Conservation (phyloP, 1,140 invertebrate species). For the Aradophagus sp. region DNA sequence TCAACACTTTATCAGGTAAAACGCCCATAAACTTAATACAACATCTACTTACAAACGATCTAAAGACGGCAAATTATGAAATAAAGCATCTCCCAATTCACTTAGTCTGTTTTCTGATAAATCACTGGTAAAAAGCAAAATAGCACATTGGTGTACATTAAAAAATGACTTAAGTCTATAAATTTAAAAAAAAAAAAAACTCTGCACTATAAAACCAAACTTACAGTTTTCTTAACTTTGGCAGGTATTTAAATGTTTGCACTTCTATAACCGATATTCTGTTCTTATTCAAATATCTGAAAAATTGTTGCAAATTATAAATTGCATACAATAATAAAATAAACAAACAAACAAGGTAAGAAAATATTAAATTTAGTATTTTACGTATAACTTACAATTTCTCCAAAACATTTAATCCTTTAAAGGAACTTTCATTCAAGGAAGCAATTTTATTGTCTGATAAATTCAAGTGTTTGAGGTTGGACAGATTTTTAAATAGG, state of each 20-base stretch:
- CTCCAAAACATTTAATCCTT: constrained; percentile 79
- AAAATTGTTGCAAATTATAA: constrained; percentile 12
- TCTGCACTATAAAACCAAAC: too few species aligned
- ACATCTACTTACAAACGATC: constrained; percentile 81
- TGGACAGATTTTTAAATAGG: constrained; percentile 82
- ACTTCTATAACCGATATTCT: constrained; percentile 82
- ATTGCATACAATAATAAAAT: too few species aligned
- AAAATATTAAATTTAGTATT: too few species aligned
- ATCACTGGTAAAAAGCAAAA: constrained; percentile 69
- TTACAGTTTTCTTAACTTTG: constrained; percentile 80
- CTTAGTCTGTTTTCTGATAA: constrained; percentile 82
- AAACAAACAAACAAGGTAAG: too few species aligned
- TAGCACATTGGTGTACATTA: constrained; percentile 48
- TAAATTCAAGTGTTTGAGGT: constrained; percentile 80
- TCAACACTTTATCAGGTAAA: background rate
- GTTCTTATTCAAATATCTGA: constrained; percentile 86
- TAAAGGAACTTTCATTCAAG: constrained; percentile 80
- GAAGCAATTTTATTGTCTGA: constrained; percentile 80
- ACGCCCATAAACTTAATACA: too few species aligned
- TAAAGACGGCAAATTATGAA: constrained; percentile 79
- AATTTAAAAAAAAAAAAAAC: constrained; percentile 14
- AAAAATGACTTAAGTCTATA: constrained; percentile 31
- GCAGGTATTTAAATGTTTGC: constrained; percentile 83
- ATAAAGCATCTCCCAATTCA: constrained; percentile 79
- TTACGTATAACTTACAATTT: constrained; percentile 78